These are phyloP conservation scores for Cyclura pinguis DNA, from an alignment of 2,797 vertebrate genomes.

Conservation along the genomic window DNA sequence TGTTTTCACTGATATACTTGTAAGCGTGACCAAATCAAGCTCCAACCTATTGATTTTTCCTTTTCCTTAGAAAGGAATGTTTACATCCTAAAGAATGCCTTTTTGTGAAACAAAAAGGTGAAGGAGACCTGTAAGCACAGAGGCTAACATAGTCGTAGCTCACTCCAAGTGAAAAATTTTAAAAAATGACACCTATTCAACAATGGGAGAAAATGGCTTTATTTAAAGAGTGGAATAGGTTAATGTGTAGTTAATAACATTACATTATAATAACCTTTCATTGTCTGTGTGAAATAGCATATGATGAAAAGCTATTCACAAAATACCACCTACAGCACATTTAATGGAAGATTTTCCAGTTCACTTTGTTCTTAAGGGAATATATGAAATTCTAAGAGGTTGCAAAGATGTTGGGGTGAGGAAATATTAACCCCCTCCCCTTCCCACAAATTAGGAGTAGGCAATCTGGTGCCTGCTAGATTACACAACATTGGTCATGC, in stretches of 20 bases:
- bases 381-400: slow-evolving; percentile 1
- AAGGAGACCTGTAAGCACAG: slow-evolving; percentile 67
- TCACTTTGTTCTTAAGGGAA: slow-evolving; percentile 39
- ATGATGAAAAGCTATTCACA: slow-evolving; percentile 12
- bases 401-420: background rate
- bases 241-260: slow-evolving; percentile 38
- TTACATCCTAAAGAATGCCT: slow-evolving; percentile 45
- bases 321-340: slow-evolving; percentile 28
- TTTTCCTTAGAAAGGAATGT: slow-evolving; percentile 48
- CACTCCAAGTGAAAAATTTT: slow-evolving; percentile 35
- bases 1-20: background rate
- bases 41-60: background rate
- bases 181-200: slow-evolving; percentile 51
- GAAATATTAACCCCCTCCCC: background rate
- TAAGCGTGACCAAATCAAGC: background rate
- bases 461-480: background rate
- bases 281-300: slow-evolving; percentile 38
- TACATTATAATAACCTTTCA: background rate
- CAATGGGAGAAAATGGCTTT: slow-evolving; percentile 28
- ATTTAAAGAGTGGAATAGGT: slow-evolving; percentile 48
- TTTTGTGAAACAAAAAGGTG: slow-evolving; percentile 45
- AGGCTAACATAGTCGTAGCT: slow-evolving; percentile 14
- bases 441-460: background rate
- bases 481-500: background rate
- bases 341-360: slow-evolving; percentile 14